Conservation (phyloP, 53 echinoderm and acorn worm genomes). For the Holothuria leucospilota region DNA sequence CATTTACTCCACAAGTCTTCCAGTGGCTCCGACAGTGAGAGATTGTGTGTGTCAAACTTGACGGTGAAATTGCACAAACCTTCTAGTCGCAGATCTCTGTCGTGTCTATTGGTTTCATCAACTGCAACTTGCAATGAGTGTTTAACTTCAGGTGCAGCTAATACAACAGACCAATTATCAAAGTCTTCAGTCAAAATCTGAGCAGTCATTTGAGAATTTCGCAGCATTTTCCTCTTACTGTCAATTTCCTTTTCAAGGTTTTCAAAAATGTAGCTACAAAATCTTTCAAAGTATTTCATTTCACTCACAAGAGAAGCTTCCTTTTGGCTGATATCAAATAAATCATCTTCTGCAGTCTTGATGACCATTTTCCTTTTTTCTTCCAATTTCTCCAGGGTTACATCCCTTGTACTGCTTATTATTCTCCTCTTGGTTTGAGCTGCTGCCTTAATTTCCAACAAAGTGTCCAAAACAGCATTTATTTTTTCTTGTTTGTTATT, state of each 20-base stretch:
- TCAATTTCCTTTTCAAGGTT: background rate
- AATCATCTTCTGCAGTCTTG: background rate
- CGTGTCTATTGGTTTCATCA: background rate
- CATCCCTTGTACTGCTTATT: background rate
- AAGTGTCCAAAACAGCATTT: background rate
- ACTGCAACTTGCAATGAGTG: background rate
- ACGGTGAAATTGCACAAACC: no score
- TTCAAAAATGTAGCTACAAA: background rate
- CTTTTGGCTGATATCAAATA: background rate
- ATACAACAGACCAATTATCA: background rate
- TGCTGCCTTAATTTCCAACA: background rate
- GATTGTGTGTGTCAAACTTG: background rate
- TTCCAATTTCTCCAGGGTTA: background rate
- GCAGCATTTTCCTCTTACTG: background rate
- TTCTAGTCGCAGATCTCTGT: background rate
- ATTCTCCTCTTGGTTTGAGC: background rate
- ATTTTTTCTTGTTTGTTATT: background rate
- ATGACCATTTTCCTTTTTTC: background rate
- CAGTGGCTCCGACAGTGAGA: background rate
- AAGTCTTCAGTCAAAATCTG: background rate
- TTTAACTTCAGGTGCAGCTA: background rate
- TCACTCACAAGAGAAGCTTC: background rate
- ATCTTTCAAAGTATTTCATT: background rate
- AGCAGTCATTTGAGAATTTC: background rate
- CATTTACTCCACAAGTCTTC: background rate